Evolutionary conservation across 1,140 invertebrate genomes (phyloP).

Genomic region (Pissodes strobi): DNA sequence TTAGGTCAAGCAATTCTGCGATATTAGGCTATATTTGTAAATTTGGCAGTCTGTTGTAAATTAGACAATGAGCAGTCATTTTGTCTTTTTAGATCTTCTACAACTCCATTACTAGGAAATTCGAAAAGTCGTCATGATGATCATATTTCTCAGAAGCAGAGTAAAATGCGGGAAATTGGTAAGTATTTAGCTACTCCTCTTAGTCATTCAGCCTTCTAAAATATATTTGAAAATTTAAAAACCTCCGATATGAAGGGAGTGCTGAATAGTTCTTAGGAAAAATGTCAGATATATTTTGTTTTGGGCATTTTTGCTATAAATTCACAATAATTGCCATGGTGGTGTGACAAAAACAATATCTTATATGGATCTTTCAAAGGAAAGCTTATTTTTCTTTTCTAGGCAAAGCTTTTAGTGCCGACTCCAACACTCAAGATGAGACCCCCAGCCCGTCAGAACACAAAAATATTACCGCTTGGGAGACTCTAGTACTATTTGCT

Average conservation of each 20-base stretch:
- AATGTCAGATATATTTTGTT: no score
- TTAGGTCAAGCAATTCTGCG: no score
- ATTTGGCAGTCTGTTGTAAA: neutral
- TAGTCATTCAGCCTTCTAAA: neutral
- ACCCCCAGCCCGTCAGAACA: constrained; percentile 58
- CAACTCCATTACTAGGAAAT: constrained; percentile 25
- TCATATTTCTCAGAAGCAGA: constrained; percentile 16
- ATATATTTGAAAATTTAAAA: neutral
- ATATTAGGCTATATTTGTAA: no score
- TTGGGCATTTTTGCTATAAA: no score
- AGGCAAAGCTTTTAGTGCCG: constrained; percentile 60
- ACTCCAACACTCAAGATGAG: constrained; percentile 49
- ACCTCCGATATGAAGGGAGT: no score
- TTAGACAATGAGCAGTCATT: neutral
- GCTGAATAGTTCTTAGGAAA: no score
- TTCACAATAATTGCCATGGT: no score
- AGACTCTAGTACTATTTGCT: constrained; percentile 93
- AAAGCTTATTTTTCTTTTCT: neutral
- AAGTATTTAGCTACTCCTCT: neutral
- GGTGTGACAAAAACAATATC: no score
- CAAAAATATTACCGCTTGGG: constrained; percentile 76
- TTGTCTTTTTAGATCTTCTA: constrained; percentile 8
- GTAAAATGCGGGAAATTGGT: constrained; percentile 33
- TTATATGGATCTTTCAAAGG: no score
- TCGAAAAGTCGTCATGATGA: constrained; percentile 24